Evolutionary conservation across 2,797 vertebrate genomes (phyloP).

Genomic region (Malacoraja senta): DNA sequence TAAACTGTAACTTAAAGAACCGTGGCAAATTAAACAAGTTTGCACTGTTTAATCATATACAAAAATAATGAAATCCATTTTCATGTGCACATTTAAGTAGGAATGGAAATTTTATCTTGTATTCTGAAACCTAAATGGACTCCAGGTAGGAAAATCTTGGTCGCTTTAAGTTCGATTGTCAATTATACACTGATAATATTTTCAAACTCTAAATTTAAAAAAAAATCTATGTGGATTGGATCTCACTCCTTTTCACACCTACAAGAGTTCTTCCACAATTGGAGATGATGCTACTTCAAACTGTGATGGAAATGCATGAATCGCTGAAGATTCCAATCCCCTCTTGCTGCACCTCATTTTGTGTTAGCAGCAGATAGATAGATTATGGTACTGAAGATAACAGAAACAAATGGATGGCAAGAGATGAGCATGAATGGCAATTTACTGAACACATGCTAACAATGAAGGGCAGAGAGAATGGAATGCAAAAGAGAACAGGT

Average conservation of each 20-base stretch:
- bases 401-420: neutral
- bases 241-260: neutral
- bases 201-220: neutral
- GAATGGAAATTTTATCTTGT: neutral
- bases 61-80: conserved; percentile 13
- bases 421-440: neutral
- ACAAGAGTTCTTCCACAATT: too few species aligned
- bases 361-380: neutral
- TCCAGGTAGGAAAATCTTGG: neutral
- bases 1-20: neutral
- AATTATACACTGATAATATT: neutral
- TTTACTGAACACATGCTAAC: neutral
- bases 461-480: neutral
- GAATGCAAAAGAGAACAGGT: neutral
- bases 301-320: neutral
- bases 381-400: neutral
- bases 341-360: neutral
- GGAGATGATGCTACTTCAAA: neutral
- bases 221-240: neutral
- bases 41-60: neutral
- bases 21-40: neutral
- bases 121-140: neutral
- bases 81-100: neutral
- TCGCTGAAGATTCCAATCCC: neutral
- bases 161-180: neutral